Evolutionary conservation across 2,797 vertebrate genomes (phyloP).

Genomic region (Myiotriccus ornatus): DNA sequence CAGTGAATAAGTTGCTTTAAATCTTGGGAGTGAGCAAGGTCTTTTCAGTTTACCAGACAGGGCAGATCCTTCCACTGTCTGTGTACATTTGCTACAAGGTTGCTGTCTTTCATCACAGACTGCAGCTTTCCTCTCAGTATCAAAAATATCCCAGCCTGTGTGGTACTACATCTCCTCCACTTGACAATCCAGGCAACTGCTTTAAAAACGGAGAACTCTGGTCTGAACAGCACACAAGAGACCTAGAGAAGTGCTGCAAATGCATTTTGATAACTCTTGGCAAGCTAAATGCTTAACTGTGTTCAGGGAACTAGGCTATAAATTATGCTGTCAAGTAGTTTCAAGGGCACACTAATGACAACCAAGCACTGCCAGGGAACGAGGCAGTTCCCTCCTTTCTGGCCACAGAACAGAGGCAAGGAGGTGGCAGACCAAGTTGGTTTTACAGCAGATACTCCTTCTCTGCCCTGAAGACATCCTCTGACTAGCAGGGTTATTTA

Average conservation of each 20-base stretch:
- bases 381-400: not conserved
- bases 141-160: not conserved
- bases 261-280: constrained; percentile 28
- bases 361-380: not conserved
- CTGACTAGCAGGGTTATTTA: not conserved
- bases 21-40: not conserved
- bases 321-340: constrained; percentile 27
- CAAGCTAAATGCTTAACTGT: not conserved
- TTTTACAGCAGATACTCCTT: not conserved
- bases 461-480: not conserved
- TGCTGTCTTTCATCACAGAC: not conserved
- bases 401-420: not conserved
- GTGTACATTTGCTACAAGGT: not conserved
- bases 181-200: not conserved
- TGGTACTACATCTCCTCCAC: not conserved
- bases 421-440: not conserved
- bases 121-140: not conserved
- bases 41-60: not conserved
- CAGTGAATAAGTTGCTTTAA: not conserved
- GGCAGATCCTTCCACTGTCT: not conserved
- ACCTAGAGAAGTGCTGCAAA: constrained; percentile 3
- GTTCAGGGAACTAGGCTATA: not conserved
- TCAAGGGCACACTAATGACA: constrained; percentile 22
- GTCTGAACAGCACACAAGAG: not conserved
- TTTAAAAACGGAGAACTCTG: not conserved